Percentiles rank a stretch among this genome's conserved stretches.
Conservation (phyloP, 2,888 invertebrate genomes). For the Apamea epomidion region DNA sequence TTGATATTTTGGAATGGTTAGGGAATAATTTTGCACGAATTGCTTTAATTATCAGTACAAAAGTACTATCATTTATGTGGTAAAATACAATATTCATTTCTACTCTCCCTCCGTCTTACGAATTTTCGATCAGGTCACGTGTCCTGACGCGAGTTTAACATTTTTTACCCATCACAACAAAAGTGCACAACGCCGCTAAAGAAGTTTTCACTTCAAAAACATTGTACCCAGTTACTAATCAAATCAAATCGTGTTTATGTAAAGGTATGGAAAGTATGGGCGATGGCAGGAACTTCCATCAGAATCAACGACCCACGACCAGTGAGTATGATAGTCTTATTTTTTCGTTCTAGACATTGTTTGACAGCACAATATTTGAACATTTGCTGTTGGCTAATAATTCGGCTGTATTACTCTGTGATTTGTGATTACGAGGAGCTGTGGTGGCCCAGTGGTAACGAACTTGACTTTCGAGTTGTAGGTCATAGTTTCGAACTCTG, state of each 20-base stretch:
- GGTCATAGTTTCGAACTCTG: neutral
- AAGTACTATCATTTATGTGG: too few relatives aligned
- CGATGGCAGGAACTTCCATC: slow-evolving; percentile 83
- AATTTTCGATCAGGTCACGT: too few relatives aligned
- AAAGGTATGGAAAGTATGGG: slow-evolving; percentile 85
- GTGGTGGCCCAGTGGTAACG: neutral
- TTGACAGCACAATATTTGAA: neutral
- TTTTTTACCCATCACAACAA: too few relatives aligned
- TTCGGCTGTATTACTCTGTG: too few relatives aligned
- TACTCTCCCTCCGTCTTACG: too few relatives aligned
- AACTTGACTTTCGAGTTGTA: neutral
- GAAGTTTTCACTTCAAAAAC: too few relatives aligned
- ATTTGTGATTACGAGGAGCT: neutral
- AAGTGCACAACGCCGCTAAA: too few relatives aligned
- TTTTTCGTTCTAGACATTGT: neutral
- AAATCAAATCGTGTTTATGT: neutral
- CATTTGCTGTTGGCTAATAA: neutral
- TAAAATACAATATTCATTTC: too few relatives aligned
- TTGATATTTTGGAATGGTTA: too few relatives aligned
- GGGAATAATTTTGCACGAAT: too few relatives aligned
- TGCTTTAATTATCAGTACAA: too few relatives aligned
- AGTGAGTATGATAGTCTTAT: slow-evolving; percentile 76
- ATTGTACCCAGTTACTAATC: neutral
- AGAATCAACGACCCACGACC: slow-evolving; percentile 86
- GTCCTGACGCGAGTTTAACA: too few relatives aligned